These are phyloP conservation scores for Pogoniulus pusillus DNA, from an alignment of 2,797 vertebrate species.

Conservation along the genomic window DNA sequence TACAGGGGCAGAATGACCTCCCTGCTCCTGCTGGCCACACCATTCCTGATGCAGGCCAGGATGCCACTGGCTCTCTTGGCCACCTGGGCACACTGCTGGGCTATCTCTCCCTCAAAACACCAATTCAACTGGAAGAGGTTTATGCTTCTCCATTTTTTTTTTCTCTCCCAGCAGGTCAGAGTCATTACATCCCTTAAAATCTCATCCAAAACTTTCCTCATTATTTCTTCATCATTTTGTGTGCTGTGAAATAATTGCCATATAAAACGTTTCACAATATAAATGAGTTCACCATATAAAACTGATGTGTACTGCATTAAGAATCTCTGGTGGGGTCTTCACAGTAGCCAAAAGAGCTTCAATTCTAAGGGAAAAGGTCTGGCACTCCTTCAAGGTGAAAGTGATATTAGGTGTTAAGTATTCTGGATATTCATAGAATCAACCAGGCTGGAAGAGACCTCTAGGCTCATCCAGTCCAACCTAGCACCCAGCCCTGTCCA, in stretches of 20 bases:
- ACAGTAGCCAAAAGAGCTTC: background rate
- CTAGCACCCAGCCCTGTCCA: no score
- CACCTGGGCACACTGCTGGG: no score
- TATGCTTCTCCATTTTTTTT: background rate
- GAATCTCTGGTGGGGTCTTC: background rate
- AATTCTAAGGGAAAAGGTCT: background rate
- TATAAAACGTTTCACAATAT: background rate
- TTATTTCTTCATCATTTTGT: constrained; percentile 21
- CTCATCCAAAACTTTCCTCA: background rate
- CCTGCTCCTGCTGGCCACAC: no score
- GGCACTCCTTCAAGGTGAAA: background rate
- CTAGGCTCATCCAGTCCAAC: no score
- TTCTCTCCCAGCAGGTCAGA: background rate
- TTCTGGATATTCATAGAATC: no score
- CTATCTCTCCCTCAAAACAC: background rate
- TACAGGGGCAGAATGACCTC: no score
- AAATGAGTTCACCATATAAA: background rate
- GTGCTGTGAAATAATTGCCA: constrained; percentile 19
- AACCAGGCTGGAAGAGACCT: no score
- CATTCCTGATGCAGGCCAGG: no score
- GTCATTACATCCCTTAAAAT: constrained; percentile 19
- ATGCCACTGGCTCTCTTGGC: no score
- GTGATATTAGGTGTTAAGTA: background rate
- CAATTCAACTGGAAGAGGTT: background rate
- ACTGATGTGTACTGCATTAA: background rate